Evolutionary conservation across 2,113 vertebrate species (phyloP).

Genomic region (Hemiprocne comata): DNA sequence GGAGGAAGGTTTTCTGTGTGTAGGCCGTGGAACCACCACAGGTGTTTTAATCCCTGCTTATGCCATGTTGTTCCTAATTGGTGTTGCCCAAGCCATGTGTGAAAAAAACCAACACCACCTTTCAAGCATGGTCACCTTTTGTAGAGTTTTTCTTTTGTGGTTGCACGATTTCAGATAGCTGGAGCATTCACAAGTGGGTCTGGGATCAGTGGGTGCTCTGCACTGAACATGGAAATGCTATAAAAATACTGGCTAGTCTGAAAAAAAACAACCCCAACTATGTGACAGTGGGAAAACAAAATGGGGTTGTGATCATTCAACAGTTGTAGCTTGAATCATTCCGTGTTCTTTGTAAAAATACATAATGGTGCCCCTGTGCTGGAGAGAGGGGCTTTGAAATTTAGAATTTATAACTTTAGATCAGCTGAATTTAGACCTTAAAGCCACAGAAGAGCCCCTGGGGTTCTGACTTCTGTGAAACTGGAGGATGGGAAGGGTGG

Average conservation of each 20-base stretch:
- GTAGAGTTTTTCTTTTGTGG: not conserved
- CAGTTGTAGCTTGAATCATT: not conserved
- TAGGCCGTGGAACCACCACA: too few species aligned
- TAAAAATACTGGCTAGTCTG: not conserved
- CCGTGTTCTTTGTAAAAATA: not conserved
- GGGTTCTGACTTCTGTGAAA: not conserved
- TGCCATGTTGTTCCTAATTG: not conserved
- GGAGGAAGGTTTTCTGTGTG: not conserved
- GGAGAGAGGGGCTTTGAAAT: not conserved
- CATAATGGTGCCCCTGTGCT: not conserved
- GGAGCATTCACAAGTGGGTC: not conserved
- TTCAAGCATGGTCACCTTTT: not conserved
- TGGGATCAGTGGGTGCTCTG: not conserved
- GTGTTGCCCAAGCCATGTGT: not conserved
- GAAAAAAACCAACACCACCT: not conserved
- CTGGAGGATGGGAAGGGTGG: not conserved
- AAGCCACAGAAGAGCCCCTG: not conserved
- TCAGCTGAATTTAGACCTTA: not conserved
- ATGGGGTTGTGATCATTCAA: not conserved
- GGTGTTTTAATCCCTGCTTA: not conserved
- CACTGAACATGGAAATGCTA: not conserved
- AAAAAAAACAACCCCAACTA: not conserved
- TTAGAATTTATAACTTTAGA: not conserved
- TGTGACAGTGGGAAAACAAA: not conserved
- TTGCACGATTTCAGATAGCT: not conserved